Base-by-base conservation (phyloP, 2,797 vertebrate genomes). In the Buceros bicornis region DNA sequence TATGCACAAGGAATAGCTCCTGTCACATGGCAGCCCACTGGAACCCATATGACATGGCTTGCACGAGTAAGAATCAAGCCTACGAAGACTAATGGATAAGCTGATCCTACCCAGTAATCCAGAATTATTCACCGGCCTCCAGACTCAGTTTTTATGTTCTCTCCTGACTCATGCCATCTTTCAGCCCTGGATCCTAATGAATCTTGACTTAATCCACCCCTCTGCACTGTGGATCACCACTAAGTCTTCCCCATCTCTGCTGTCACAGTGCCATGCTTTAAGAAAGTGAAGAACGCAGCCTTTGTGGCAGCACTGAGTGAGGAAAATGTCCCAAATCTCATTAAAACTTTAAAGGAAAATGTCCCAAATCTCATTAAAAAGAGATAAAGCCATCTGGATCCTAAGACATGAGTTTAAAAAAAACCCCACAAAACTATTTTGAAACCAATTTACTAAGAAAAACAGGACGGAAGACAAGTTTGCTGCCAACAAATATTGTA, bases 381-480 rank as follows among this genome's bases (percentile, higher is more conserved):
- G 74, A 93, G 54, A 95, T 51, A 95, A 95, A 94, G 83, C 61
- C 90, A 96, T 83, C 93, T 93, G 76, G 81, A 86, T 72, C 48
- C 80, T 54, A 79, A 83, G 73, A 73, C 13, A 73, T 25, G 2
- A 4, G 64, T 73, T 95, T 53, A 21, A 37, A 87, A 94, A 92
- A 87, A 81, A 31, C 3, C 4, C 28, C 62, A 70, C 31, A 88
- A 93, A 95, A 79, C 80, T 82, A 87, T 91, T 94, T 74, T 95
- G 81, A 96, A 96, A 90, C 48, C 77, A 87, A 96, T 95, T 95
- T 96, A 87, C 4, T 17, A 67, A 29, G 53, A 74, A 82, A 94
- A 93, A 60, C 21, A 91, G 70, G 93, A 96, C 95, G 78, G 53
- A 95, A 96, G 95, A 90, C 45, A 87, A 76, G 76, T 76, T 81